Percentiles rank a stretch among this genome's conserved stretches.
phyloP scores from a whole-genome alignment of 2,888 invertebrate genomes.

The Campopleginae sp. region DNA sequence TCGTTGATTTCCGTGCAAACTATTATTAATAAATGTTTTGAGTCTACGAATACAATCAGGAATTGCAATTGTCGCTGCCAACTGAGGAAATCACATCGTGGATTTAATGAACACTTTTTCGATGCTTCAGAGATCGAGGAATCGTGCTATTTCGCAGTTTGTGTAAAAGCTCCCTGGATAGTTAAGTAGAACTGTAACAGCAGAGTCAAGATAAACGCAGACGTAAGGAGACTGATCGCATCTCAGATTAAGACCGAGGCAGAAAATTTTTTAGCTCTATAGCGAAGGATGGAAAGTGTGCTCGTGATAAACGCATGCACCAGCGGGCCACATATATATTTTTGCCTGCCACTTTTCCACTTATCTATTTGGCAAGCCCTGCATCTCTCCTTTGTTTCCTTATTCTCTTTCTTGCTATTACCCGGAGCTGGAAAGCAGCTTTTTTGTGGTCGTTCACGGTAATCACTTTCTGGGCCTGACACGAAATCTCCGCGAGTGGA shows the following conservation, averaged over 20 bases:
- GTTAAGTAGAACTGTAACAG: slow-evolving; percentile 20
- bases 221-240: slow-evolving; percentile 46
- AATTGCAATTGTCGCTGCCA: background rate
- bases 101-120: background rate
- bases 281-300: slow-evolving; percentile 28
- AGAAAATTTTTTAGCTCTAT: slow-evolving; percentile 38
- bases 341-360: slow-evolving; percentile 57
- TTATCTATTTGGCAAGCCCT: slow-evolving; percentile 45
- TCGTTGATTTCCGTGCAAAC: background rate
- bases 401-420: slow-evolving; percentile 27
- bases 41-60: background rate
- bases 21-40: background rate
- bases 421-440: slow-evolving; percentile 30
- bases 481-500: slow-evolving; percentile 27
- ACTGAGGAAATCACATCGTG: background rate
- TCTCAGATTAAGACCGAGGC: slow-evolving; percentile 47
- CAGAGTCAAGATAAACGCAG: slow-evolving; percentile 35
- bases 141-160: slow-evolving; percentile 10
- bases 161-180: background rate
- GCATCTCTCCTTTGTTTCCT: slow-evolving; percentile 36
- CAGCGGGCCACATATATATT: slow-evolving; percentile 44
- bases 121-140: slow-evolving; percentile 3
- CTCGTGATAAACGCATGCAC: slow-evolving; percentile 44
- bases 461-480: slow-evolving; percentile 42
- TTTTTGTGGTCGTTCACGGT: slow-evolving; percentile 47